Evolutionary conservation across 2,888 invertebrate genomes (phyloP).

Genomic region (Adela reaumurella): DNA sequence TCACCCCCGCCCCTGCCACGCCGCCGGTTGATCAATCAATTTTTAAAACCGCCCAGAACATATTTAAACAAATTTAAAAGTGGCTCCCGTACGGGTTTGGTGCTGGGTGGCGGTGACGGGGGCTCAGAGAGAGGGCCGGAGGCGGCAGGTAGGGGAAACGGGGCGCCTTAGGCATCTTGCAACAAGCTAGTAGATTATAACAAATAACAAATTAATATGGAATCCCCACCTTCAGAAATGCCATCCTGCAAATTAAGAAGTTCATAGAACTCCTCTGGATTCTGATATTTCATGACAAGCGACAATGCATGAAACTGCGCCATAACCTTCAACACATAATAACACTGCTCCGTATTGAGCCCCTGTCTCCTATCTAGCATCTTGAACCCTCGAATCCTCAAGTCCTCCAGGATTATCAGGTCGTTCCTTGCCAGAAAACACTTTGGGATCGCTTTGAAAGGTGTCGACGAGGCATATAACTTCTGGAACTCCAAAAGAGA

Average conservation of each 20-base stretch:
- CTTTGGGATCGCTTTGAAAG: conserved; percentile 56
- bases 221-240: conserved; percentile 42
- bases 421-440: conserved; percentile 59
- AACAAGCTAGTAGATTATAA: background rate
- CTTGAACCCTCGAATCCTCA: conserved; percentile 55
- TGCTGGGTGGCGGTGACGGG: too few species aligned
- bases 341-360: conserved; percentile 57
- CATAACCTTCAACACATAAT: conserved; percentile 55
- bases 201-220: too few species aligned
- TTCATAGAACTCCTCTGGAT: conserved; percentile 54
- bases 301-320: conserved; percentile 65
- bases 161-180: too few species aligned
- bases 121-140: too few species aligned
- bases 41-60: too few species aligned
- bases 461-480: conserved; percentile 28
- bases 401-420: conserved; percentile 57
- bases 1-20: too few species aligned
- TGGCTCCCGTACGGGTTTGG: too few species aligned
- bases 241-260: conserved; percentile 42
- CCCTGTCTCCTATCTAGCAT: conserved; percentile 65
- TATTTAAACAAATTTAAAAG: too few species aligned
- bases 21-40: too few species aligned
- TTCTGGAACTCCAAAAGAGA: conserved; percentile 58
- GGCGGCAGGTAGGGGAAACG: too few species aligned
- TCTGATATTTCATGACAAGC: conserved; percentile 57